Conservation (phyloP, 2,113 vertebrate species). For the Mesoclemmys tuberculata region DNA sequence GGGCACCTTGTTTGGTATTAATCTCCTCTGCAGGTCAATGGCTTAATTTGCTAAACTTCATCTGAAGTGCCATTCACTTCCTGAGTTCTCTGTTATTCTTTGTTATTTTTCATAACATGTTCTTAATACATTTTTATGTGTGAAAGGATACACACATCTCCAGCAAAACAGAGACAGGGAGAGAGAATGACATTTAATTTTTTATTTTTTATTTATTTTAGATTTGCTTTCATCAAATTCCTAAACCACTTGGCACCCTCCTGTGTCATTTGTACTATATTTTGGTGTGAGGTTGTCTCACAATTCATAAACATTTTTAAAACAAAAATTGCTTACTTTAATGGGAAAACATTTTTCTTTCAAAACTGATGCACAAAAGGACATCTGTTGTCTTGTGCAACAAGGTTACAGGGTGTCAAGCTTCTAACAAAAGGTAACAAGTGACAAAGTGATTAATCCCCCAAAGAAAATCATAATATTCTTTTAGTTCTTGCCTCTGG, state of each 20-base stretch:
- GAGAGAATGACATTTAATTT: background rate
- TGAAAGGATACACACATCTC: constrained; percentile 76
- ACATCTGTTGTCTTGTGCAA: constrained; percentile 28
- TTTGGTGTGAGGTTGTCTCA: background rate
- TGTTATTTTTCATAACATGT: constrained; percentile 85
- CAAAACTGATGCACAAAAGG: constrained; percentile 40
- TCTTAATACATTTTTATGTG: constrained; percentile 80
- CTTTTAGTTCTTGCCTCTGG: constrained; percentile 43
- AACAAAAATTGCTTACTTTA: background rate
- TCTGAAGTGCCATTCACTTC: constrained; percentile 89
- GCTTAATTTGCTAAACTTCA: constrained; percentile 94
- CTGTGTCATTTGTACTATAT: background rate
- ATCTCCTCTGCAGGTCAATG: constrained; percentile 94
- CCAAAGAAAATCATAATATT: constrained; percentile 56
- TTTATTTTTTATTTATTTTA: background rate
- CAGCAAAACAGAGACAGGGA: constrained; percentile 56
- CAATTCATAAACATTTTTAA: background rate
- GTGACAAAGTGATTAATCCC: constrained; percentile 40
- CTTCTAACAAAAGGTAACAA: constrained; percentile 60
- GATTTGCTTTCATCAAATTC: constrained; percentile 26
- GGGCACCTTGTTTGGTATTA: constrained; percentile 97
- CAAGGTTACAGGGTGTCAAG: constrained; percentile 14
- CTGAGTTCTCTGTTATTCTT: constrained; percentile 79
- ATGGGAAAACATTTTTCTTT: background rate
- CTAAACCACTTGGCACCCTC: background rate